These are phyloP conservation scores for Ceyx cyanopectus DNA, from an alignment of 2,113 vertebrate species.

Conservation along the genomic window DNA sequence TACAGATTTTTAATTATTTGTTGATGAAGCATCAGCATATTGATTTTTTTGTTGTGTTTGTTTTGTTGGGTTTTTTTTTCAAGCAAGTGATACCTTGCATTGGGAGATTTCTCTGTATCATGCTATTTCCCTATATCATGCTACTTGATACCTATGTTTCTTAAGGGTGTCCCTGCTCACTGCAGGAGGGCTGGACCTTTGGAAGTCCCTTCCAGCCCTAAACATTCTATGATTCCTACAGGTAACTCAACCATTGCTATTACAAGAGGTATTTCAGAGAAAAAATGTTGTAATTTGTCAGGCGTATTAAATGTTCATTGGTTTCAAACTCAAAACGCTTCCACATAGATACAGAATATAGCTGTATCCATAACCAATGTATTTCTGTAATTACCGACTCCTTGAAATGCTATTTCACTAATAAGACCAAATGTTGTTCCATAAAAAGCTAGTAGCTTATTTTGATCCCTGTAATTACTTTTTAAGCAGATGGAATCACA, in stretches of 20 bases:
- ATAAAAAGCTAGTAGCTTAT: conserved; percentile 40
- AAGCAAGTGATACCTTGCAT: neutral
- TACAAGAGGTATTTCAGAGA: neutral
- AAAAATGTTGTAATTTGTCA: neutral
- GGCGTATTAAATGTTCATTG: neutral
- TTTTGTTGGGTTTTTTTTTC: neutral
- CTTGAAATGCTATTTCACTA: neutral
- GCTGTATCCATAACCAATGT: neutral
- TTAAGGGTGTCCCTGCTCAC: too few species aligned
- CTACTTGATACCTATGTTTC: too few species aligned
- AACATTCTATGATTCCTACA: too few species aligned
- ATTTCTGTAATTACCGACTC: neutral
- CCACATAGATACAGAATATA: neutral
- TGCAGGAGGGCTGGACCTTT: too few species aligned
- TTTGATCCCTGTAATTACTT: conserved; percentile 38
- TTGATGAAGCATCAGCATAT: neutral
- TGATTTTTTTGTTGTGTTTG: neutral
- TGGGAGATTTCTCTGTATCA: neutral
- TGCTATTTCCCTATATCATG: neutral
- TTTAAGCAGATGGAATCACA: conserved; percentile 19
- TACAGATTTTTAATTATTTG: neutral
- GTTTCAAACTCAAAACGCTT: neutral
- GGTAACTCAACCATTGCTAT: neutral
- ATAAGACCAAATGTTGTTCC: conserved; percentile 17
- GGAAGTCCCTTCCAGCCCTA: too few species aligned